Base-by-base conservation (phyloP, 2,113 vertebrate species). In the Tetrax tetrax region DNA sequence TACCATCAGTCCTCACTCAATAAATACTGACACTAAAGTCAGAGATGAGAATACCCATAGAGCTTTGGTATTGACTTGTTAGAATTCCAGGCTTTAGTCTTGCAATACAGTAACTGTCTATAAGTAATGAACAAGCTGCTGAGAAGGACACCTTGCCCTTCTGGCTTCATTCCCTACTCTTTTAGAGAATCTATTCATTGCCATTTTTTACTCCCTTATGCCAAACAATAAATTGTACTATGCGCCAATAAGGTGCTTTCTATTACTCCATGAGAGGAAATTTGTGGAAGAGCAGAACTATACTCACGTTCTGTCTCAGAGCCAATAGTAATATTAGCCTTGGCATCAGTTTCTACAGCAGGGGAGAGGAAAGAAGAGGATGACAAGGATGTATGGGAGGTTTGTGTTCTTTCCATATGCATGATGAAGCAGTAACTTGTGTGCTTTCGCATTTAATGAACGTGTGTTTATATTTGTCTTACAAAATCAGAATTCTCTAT, bases 1-100 rank as follows among this genome's bases (percentile, higher is more conserved):
- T 93, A 45, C 92, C 93, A 93, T 95, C 95, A 80, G 83, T 65
- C 84, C 84, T 96, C 38, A 77, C 90, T 98, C 95, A 91, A 87
- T 98, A 96, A 91, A 96, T 45, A 66, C 57, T 51, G 89, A 88
- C 65, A 87, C 83, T 83, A 75, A 87, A 56, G 77, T 79, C 87
- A 88, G 90, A 90, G 78, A 72, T 9, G 6, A 92, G 94, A 93
- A 87, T 68, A 83, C 63, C 66, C 82, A 74, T 21, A 14, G 90
- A 93, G 95, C 94, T 88, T 47, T 37, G 24, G 60, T 60, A 92
- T 89, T 74, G 87, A 85, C 94, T 90, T 28, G 87, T 96, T 83
- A 75, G 78, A 83, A 65, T 74, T 91, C 95, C 95, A 72, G 35
- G 63, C 92, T 90, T 82, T 66, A 28, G 87, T 70, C 83, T 95